Base-by-base conservation (phyloP, 2,113 vertebrate genomes). In the Rana temporaria region DNA sequence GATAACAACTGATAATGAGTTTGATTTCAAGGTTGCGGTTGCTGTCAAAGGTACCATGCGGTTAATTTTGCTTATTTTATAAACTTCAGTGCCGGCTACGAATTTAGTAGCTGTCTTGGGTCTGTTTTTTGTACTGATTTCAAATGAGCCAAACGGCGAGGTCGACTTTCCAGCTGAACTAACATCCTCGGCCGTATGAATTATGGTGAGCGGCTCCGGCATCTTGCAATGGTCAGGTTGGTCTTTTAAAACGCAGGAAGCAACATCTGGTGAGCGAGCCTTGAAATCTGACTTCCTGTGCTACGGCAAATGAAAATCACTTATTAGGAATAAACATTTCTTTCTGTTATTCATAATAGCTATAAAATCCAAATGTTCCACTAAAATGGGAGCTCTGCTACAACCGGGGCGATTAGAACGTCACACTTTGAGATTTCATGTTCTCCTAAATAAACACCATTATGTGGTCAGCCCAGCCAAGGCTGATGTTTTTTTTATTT, bases 81-180 rank as follows among this genome's bases (percentile, higher is more conserved):
- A 73, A 73, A 55, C 59, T 73, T 11, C 20, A 1, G 52, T 56
- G 60, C 48, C 79, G 70, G 62, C 32, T 71, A 57, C 59, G 66
- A 57, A 72, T 72, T 81, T 81, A 64, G 56, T 32, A 52, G 68
- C 79, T 53, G 79, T 69, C 57, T 24, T 72, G 56, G 63, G 42
- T 63, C 68, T 81, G 79, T 72, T 81, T 72, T 81, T 57, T 72
- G 8, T 2, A 59, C 26, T 69, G 77, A 79, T 79, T 79, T 79
- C 53, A 72, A 63, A 59, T 53, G 57, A 71, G 42, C 68, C 79
- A 73, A 69, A 73, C 73, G 79, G 79, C 16, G 53, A 20, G 30
- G 38, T 81, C 69, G 17, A 56, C 42, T 65, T 65, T 73, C 69
- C 79, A 81, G 79, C 79, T 81, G 79, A 81, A 81, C 79, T 81